These are phyloP conservation scores for Pemphredon lugubris DNA, from an alignment of 2,888 invertebrate genomes.

Conservation along the genomic window DNA sequence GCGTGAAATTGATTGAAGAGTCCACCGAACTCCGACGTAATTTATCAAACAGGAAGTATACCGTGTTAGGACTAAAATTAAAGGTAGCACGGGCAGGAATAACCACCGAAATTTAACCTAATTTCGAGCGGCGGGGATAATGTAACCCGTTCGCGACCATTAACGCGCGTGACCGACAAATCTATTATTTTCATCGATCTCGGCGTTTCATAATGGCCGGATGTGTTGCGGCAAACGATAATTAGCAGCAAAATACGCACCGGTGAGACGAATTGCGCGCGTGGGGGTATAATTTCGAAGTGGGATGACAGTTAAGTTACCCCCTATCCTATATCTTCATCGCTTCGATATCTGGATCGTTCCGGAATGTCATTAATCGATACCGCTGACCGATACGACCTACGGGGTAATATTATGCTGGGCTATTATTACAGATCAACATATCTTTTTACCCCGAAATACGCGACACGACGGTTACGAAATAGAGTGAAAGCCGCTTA, in stretches of 20 bases:
- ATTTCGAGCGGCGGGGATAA: too few relatives aligned
- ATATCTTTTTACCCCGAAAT: too few relatives aligned
- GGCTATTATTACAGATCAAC: too few relatives aligned
- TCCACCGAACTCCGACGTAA: too few relatives aligned
- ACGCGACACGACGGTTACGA: too few relatives aligned
- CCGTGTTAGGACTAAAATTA: too few relatives aligned
- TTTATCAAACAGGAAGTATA: too few relatives aligned
- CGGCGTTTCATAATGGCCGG: conserved; percentile 41
- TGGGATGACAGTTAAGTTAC: conserved; percentile 41
- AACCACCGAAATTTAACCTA: neutral
- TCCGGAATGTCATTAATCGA: conserved; percentile 6
- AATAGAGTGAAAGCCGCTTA: too few relatives aligned
- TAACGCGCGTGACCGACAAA: conserved; percentile 6
- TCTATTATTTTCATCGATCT: conserved; percentile 36
- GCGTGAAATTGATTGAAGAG: too few relatives aligned
- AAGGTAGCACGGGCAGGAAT: too few relatives aligned
- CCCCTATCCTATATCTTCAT: neutral
- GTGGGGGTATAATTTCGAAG: conserved; percentile 46
- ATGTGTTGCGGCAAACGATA: conserved; percentile 53
- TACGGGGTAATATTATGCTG: conserved; percentile 15
- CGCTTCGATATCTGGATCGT: conserved; percentile 1
- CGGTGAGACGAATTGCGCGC: conserved; percentile 53
- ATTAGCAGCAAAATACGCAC: conserved; percentile 41
- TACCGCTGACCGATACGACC: conserved; percentile 19
- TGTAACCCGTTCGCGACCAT: neutral